A percentile compares a stretch with the other conserved stretches of the same genome.
phyloP scores from a whole-genome alignment of 2,888 invertebrate species.

The Bombylius major region DNA sequence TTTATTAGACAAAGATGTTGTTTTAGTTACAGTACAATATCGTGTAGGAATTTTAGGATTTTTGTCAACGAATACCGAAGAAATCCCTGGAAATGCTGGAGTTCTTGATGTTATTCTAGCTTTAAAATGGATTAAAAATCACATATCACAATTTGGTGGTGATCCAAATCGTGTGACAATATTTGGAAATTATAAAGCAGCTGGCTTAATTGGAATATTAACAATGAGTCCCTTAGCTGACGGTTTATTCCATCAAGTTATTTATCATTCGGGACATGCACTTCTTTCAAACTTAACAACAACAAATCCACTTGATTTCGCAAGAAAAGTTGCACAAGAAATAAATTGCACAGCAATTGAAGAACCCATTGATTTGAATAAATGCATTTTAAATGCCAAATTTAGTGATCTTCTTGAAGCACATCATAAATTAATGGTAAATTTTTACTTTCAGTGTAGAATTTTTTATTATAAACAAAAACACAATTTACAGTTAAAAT shows the following conservation, averaged over 20 bases:
- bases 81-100: slow-evolving; percentile 37
- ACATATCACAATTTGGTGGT: slow-evolving; percentile 36
- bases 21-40: slow-evolving; percentile 32
- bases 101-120: slow-evolving; percentile 35
- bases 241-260: slow-evolving; percentile 34
- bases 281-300: slow-evolving; percentile 35
- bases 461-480: too few relatives aligned
- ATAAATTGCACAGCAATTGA: neutral
- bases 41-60: slow-evolving; percentile 35
- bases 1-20: slow-evolving; percentile 27
- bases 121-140: slow-evolving; percentile 33
- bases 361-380: neutral
- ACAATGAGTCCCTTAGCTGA: slow-evolving; percentile 25
- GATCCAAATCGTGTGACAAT: slow-evolving; percentile 32
- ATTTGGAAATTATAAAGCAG: slow-evolving; percentile 37
- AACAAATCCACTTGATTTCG: slow-evolving; percentile 20
- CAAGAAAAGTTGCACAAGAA: slow-evolving; percentile 6
- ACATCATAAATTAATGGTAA: neutral
- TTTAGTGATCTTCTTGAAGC: slow-evolving; percentile 16
- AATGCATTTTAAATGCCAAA: neutral
- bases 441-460: neutral
- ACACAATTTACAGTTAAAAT: neutral
- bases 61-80: slow-evolving; percentile 33
- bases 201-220: slow-evolving; percentile 30
- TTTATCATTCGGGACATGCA: slow-evolving; percentile 36